These are phyloP conservation scores for Syncerus caffer DNA, from an alignment of 2,797 vertebrate genomes.

Conservation along the genomic window DNA sequence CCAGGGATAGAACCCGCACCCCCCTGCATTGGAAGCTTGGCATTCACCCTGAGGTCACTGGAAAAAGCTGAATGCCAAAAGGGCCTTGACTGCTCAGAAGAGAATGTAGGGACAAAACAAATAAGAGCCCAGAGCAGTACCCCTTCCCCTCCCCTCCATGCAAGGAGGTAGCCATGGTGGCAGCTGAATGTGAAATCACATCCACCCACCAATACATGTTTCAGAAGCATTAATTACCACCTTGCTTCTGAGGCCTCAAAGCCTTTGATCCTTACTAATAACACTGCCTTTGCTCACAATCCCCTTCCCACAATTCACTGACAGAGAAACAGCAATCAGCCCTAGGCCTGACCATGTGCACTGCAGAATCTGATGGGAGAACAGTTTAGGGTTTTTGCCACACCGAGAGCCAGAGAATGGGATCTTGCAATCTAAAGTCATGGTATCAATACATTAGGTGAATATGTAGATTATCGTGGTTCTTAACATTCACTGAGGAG, in stretches of 20 bases:
- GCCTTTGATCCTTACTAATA: conserved; percentile 12
- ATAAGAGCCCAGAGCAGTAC: not conserved
- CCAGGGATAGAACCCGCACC: not conserved
- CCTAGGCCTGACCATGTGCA: not conserved
- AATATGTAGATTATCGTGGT: not conserved
- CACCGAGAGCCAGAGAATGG: not conserved
- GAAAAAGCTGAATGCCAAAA: not conserved
- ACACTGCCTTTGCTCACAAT: not conserved
- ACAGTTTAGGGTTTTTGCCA: not conserved
- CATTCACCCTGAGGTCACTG: not conserved
- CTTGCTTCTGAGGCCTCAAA: not conserved
- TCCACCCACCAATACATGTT: not conserved
- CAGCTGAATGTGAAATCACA: not conserved
- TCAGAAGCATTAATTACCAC: not conserved
- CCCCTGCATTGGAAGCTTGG: not conserved
- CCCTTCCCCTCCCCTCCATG: not conserved
- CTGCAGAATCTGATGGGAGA: not conserved
- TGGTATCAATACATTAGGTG: not conserved
- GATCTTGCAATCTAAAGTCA: not conserved
- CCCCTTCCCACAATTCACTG: not conserved
- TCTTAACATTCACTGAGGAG: not conserved
- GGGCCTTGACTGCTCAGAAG: not conserved
- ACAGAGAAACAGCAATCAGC: not conserved
- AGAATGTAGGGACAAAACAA: not conserved
- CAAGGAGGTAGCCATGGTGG: not conserved